phyloP scores from a whole-genome alignment of 2,797 vertebrate genomes.

The Rhinogobio ventralis region DNA sequence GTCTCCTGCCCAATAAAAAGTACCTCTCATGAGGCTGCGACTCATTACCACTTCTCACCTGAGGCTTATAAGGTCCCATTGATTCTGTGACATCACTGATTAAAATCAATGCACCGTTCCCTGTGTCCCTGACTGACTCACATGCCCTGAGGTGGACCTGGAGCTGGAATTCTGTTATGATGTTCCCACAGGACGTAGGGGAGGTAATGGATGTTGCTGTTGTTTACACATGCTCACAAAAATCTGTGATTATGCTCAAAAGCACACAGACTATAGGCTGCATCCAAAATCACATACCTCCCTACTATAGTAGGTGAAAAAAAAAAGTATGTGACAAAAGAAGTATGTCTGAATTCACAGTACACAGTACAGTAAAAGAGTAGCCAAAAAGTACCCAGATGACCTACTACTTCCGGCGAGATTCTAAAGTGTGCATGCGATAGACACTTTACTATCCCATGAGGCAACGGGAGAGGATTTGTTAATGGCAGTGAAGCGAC shows the following conservation, averaged over 20 bases:
- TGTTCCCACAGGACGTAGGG: conserved; percentile 6
- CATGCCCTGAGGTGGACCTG: not conserved
- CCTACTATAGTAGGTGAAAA: too few relatives aligned
- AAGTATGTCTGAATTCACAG: too few relatives aligned
- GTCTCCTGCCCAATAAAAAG: conserved; percentile 71
- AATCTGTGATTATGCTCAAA: not conserved
- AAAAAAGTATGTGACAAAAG: too few relatives aligned
- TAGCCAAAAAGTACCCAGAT: too few relatives aligned
- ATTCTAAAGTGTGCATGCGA: too few relatives aligned
- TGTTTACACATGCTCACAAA: not conserved
- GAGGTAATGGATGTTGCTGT: not conserved
- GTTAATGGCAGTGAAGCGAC: too few relatives aligned
- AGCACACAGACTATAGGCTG: not conserved
- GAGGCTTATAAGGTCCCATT: conserved; percentile 78
- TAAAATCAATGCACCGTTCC: conserved; percentile 74
- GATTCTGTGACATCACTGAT: conserved; percentile 77
- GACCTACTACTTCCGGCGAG: too few relatives aligned
- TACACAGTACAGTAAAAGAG: too few relatives aligned
- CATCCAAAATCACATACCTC: too few relatives aligned
- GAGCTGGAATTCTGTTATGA: conserved; percentile 29
- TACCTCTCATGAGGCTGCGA: conserved; percentile 69
- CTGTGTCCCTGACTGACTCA: conserved; percentile 34
- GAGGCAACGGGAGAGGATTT: too few relatives aligned
- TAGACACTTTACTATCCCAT: too few relatives aligned
- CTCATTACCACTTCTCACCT: conserved; percentile 72